These are phyloP conservation scores for Drosophila ogumai DNA, from an alignment of 1,140 invertebrate genomes.

Conservation along the genomic window DNA sequence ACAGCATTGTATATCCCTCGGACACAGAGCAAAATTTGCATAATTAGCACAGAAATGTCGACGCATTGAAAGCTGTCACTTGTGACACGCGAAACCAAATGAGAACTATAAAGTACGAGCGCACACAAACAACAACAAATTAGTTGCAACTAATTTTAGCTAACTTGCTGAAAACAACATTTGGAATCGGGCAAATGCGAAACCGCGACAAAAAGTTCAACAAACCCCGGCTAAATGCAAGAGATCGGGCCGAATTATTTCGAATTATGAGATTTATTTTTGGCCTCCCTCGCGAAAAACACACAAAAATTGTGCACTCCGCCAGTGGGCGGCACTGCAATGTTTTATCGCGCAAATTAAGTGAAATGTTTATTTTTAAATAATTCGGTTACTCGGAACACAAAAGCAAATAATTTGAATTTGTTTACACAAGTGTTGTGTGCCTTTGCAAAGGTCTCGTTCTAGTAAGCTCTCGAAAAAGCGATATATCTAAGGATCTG, in stretches of 20 bases:
- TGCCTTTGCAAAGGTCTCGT: slow-evolving; percentile 8
- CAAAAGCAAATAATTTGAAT: slow-evolving; percentile 45
- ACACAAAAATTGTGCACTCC: slow-evolving; percentile 30
- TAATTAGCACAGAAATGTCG: slow-evolving; percentile 70
- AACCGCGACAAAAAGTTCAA: slow-evolving; percentile 69
- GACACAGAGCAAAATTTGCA: slow-evolving; percentile 59
- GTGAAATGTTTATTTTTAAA: slow-evolving; percentile 66
- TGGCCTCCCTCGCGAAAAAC: slow-evolving; percentile 34
- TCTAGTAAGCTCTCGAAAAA: slow-evolving; percentile 10
- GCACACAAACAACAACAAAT: slow-evolving; percentile 55
- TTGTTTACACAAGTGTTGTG: slow-evolving; percentile 50
- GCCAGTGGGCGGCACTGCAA: slow-evolving; percentile 26
- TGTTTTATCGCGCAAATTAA: slow-evolving; percentile 66
- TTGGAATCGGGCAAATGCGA: slow-evolving; percentile 26
- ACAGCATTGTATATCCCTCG: slow-evolving; percentile 22
- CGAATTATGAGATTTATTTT: slow-evolving; percentile 76
- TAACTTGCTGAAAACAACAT: slow-evolving; percentile 41
- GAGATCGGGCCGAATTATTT: slow-evolving; percentile 60
- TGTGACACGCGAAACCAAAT: slow-evolving; percentile 62
- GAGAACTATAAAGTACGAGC: slow-evolving; percentile 22
- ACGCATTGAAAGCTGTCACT: slow-evolving; percentile 75
- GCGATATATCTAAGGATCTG: slow-evolving; percentile 4
- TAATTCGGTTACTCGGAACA: slow-evolving; percentile 37
- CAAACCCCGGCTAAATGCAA: slow-evolving; percentile 64
- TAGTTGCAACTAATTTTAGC: slow-evolving; percentile 71